Conservation (phyloP, 2,888 invertebrate genomes). For the Nomada lathburiana region DNA sequence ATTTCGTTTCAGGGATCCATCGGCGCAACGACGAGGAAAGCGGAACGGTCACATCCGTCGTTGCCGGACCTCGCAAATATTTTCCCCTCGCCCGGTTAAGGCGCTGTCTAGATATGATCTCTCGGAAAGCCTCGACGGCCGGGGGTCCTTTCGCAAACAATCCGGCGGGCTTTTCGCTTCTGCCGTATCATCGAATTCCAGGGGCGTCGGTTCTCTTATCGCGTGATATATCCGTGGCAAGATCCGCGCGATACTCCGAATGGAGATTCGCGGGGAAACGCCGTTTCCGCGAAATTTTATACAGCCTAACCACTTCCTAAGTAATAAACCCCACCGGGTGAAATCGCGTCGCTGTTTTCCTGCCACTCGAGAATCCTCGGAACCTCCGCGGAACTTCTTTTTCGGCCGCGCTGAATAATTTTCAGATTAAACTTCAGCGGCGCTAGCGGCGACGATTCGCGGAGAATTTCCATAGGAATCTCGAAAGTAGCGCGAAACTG, state of each 20-base stretch:
- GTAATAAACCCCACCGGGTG: constrained; percentile 23
- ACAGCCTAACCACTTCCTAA: constrained; percentile 15
- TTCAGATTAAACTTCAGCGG: constrained; percentile 24
- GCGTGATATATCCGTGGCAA: constrained; percentile 17
- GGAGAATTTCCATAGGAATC: constrained; percentile 25
- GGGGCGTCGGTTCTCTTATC: constrained; percentile 9
- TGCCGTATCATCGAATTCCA: constrained; percentile 39
- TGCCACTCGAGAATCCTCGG: not conserved
- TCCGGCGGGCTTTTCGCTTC: constrained; percentile 17
- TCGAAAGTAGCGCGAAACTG: constrained; percentile 7
- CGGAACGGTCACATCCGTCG: constrained; percentile 42
- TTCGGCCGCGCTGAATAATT: constrained; percentile 5
- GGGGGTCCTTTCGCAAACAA: constrained; percentile 53
- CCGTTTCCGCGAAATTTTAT: constrained; percentile 6
- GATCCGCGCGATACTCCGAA: constrained; percentile 7
- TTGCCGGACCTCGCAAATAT: constrained; percentile 55
- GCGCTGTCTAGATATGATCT: constrained; percentile 36
- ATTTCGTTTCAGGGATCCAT: constrained; percentile 41
- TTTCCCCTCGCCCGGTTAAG: constrained; percentile 36
- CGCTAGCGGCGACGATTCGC: not conserved
- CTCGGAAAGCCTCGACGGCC: constrained; percentile 10
- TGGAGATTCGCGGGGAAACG: constrained; percentile 25
- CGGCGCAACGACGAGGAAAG: constrained; percentile 22
- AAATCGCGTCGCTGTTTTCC: constrained; percentile 21
- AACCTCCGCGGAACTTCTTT: not conserved